Evolutionary conservation across 2,888 invertebrate genomes (phyloP).

Genomic region (Ferdinandea cuprea): DNA sequence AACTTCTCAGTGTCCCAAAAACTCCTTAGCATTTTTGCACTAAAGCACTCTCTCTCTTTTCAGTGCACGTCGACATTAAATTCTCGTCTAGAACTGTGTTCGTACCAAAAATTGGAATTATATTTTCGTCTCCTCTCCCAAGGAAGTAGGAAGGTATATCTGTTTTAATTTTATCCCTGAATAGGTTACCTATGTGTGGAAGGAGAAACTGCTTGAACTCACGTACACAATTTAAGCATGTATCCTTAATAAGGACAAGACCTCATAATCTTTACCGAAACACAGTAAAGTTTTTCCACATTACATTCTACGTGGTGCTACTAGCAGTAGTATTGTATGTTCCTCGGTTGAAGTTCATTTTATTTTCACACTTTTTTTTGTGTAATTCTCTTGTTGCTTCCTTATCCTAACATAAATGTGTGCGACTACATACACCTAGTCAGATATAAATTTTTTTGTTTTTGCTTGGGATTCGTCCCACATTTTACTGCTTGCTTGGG

Average conservation of each 20-base stretch:
- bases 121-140: too few relatives aligned
- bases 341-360: conserved; percentile 40
- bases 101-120: too few relatives aligned
- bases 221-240: conserved; percentile 43
- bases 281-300: conserved; percentile 38
- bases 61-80: too few relatives aligned
- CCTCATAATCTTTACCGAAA: conserved; percentile 58
- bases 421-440: not conserved
- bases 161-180: not conserved
- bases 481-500: conserved; percentile 50
- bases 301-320: conserved; percentile 41
- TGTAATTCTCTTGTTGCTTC: conserved; percentile 1
- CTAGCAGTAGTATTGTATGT: conserved; percentile 3
- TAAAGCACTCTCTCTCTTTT: too few relatives aligned
- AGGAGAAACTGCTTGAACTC: conserved; percentile 30
- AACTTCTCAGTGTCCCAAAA: too few relatives aligned
- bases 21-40: too few relatives aligned
- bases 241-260: conserved; percentile 55
- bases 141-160: too few relatives aligned
- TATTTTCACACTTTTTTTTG: conserved; percentile 31
- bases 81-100: too few relatives aligned
- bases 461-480: conserved; percentile 19
- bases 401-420: not conserved
- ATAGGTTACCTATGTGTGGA: not conserved
- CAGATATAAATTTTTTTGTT: conserved; percentile 6